A percentile compares a stretch with the other conserved stretches of the same genome.
Conservation (phyloP, 2,797 vertebrate species). For the Sitta carolinensis region DNA sequence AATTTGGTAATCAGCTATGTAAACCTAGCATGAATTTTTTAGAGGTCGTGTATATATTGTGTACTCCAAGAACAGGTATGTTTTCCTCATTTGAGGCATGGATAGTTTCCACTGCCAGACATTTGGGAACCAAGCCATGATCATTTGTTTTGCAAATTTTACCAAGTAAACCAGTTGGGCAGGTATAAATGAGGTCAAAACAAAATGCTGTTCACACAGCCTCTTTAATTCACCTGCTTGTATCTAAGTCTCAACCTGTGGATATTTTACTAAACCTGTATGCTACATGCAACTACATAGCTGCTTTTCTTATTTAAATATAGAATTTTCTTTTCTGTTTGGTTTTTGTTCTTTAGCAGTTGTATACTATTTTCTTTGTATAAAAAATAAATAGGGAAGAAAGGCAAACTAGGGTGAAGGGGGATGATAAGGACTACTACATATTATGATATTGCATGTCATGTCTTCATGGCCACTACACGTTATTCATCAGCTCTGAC, state of each 20-base stretch:
- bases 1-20: background rate
- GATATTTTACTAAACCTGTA: background rate
- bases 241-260: background rate
- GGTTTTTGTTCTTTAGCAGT: background rate
- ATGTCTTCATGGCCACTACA: background rate
- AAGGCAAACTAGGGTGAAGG: background rate
- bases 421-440: background rate
- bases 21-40: conserved; percentile 5
- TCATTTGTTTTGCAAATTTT: conserved; percentile 30
- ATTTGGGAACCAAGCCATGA: background rate
- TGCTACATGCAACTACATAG: background rate
- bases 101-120: background rate
- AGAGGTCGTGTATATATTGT: background rate
- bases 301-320: background rate
- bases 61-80: background rate
- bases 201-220: background rate
- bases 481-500: background rate
- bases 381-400: background rate
- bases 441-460: background rate
- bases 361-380: background rate
- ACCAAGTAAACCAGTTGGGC: background rate
- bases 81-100: background rate
- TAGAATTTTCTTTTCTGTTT: background rate
- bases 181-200: conserved; percentile 24
- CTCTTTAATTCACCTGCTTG: conserved; percentile 16